These are phyloP conservation scores for Aleiodes sp. DNA, from an alignment of 1,140 invertebrate genomes.

Conservation along the genomic window DNA sequence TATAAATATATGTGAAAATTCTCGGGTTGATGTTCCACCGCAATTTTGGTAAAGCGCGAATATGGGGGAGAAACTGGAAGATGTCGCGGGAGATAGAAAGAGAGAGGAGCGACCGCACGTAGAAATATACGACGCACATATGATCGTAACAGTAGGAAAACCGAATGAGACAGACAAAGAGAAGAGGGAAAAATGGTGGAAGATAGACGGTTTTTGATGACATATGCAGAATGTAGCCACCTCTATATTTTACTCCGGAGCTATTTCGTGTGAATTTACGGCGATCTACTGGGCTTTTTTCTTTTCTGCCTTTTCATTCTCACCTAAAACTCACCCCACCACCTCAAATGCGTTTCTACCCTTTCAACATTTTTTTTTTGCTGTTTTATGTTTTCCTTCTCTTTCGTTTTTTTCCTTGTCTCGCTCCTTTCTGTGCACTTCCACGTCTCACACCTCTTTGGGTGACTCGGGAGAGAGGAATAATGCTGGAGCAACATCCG, in stretches of 20 bases:
- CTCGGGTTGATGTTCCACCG: constrained; percentile 1
- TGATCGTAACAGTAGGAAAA: background rate
- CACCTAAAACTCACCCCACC: constrained; percentile 21
- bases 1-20: constrained; percentile 11
- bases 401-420: background rate
- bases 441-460: background rate
- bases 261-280: constrained; percentile 31
- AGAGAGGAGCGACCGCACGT: background rate
- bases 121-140: constrained; percentile 9
- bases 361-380: background rate
- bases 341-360: constrained; percentile 1
- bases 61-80: background rate
- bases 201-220: constrained; percentile 25
- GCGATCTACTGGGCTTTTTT: constrained; percentile 26
- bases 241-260: constrained; percentile 28
- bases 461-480: constrained; percentile 20
- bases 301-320: constrained; percentile 28
- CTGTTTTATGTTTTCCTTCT: background rate
- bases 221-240: constrained; percentile 33
- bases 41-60: constrained; percentile 1
- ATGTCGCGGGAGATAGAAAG: background rate
- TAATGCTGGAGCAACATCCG: constrained; percentile 21
- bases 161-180: constrained; percentile 14
- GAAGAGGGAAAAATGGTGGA: background rate
- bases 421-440: background rate